Base-by-base conservation (phyloP, 2,113 vertebrate species). In the Phaethon lepturus region DNA sequence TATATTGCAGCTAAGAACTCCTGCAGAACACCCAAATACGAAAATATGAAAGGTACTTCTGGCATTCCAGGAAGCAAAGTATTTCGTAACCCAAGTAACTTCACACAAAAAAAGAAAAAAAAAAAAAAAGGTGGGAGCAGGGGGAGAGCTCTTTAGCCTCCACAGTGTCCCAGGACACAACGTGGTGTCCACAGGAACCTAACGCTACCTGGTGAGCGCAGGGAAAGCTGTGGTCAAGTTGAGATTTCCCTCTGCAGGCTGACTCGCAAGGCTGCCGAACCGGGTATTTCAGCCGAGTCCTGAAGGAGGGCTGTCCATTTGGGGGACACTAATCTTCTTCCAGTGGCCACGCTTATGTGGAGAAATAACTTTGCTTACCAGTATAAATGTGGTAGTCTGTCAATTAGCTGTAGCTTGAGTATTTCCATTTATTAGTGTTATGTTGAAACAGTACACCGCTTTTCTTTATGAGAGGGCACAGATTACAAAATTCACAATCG, bases 161-260 rank as follows among this genome's bases (percentile, higher is more conserved):
- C 22, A 12, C 29, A 59, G 42, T 11, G 3, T n/a, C 28, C 19
- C 2, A 47, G 23, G 22, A 28, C 11, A 45, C 25, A 29, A 1
- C 0, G 4, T 5, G 40, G 8, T 22, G 4, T 26, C 69, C 60
- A 3, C 0, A 47, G 56, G 45, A 35, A 62, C 11, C 10, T 19
- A 17, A 17, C 6, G 9, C 13, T n/a, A 24, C 28, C 31, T 23
- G 20, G 10, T 17, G 33, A 90, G 55, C 19, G 6, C 4, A 56
- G 17, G 7, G 15, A 56, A 73, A 33, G 31, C 22, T 77, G 23
- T 5, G 11, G 8, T 33, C 22, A 24, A 8, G 28, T 11, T n/a
- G 22, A 63, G 18, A 45, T 10, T 59, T 45, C 18, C 17, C 42
- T 63, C 44, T 63, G 13, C n/a, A 53, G 38, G 42, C 28, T 74